A percentile compares a stretch with the other conserved stretches of the same genome.
Evolutionary conservation across 2,797 vertebrate species (phyloP).

Genomic region (Cryptoblepharus egeriae): DNA sequence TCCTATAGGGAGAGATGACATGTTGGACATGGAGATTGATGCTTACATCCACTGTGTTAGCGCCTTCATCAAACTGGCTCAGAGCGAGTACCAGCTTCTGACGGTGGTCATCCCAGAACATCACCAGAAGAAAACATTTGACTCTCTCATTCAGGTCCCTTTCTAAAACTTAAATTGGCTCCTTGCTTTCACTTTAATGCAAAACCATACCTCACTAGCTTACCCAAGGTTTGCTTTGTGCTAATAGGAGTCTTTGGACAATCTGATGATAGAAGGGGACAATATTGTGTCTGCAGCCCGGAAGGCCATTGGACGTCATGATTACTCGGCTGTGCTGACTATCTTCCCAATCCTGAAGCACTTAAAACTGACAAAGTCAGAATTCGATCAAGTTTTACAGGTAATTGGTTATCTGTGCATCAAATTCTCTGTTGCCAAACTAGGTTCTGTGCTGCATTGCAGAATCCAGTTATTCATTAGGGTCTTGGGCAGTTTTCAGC

Average conservation of each 20-base stretch:
- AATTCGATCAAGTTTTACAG: slow-evolving; percentile 95
- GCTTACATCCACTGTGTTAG: slow-evolving; percentile 97
- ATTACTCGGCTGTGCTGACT: slow-evolving; percentile 94
- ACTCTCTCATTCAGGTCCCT: slow-evolving; percentile 95
- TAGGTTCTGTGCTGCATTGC: not conserved
- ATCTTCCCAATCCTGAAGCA: slow-evolving; percentile 96
- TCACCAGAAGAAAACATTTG: slow-evolving; percentile 98
- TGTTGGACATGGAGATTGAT: slow-evolving; percentile 93
- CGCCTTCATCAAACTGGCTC: slow-evolving; percentile 95
- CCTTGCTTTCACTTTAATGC: not conserved
- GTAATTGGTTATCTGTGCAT: slow-evolving; percentile 65
- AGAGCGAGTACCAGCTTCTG: slow-evolving; percentile 94
- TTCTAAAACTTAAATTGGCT: slow-evolving; percentile 12
- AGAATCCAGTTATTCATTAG: not conserved
- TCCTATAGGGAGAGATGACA: slow-evolving; percentile 91
- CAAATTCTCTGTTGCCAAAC: not conserved
- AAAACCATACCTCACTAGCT: not conserved
- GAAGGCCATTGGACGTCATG: slow-evolving; percentile 91
- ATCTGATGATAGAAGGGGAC: slow-evolving; percentile 95
- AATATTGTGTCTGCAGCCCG: slow-evolving; percentile 92
- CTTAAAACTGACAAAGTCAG: slow-evolving; percentile 94
- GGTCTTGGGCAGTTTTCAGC: not conserved
- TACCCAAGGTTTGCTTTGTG: slow-evolving; percentile 3
- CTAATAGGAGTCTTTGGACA: slow-evolving; percentile 90
- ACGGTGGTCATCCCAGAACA: slow-evolving; percentile 93